These are phyloP conservation scores for Argyrosomus japonicus DNA, from an alignment of 2,113 vertebrate genomes.

Conservation along the genomic window DNA sequence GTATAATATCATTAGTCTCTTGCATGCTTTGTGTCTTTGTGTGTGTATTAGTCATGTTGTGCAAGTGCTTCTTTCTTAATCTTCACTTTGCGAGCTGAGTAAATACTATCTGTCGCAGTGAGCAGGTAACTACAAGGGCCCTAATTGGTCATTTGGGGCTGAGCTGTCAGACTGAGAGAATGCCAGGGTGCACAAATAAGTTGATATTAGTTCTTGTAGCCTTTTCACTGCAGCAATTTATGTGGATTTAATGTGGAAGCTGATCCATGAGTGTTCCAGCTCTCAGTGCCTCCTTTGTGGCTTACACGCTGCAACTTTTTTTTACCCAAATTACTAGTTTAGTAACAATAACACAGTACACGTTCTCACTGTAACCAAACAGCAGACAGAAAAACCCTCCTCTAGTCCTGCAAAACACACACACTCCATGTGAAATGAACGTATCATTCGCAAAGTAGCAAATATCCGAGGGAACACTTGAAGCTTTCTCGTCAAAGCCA, in stretches of 20 bases:
- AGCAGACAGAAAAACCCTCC: neutral
- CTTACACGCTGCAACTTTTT: neutral
- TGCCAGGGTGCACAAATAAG: constrained; percentile 14
- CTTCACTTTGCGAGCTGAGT: constrained; percentile 12
- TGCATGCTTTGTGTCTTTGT: neutral
- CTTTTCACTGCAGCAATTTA: neutral
- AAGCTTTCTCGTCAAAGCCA: neutral
- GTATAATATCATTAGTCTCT: neutral
- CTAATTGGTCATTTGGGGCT: constrained; percentile 38
- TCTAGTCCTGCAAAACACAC: neutral
- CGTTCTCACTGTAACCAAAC: neutral
- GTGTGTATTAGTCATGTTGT: neutral
- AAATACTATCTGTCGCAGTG: constrained; percentile 19
- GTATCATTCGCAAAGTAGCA: constrained; percentile 7
- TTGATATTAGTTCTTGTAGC: neutral
- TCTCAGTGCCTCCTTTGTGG: neutral
- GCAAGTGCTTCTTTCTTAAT: constrained; percentile 17
- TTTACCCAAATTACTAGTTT: neutral
- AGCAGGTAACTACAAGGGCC: constrained; percentile 5
- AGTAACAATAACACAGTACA: neutral
- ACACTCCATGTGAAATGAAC: neutral
- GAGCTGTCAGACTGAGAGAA: constrained; percentile 27
- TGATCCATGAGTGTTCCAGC: constrained; percentile 22
- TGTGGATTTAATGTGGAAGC: constrained; percentile 11
- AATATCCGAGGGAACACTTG: constrained; percentile 1